Evolutionary conservation across 2,113 vertebrate genomes (phyloP).

Genomic region (Pedetes capensis): DNA sequence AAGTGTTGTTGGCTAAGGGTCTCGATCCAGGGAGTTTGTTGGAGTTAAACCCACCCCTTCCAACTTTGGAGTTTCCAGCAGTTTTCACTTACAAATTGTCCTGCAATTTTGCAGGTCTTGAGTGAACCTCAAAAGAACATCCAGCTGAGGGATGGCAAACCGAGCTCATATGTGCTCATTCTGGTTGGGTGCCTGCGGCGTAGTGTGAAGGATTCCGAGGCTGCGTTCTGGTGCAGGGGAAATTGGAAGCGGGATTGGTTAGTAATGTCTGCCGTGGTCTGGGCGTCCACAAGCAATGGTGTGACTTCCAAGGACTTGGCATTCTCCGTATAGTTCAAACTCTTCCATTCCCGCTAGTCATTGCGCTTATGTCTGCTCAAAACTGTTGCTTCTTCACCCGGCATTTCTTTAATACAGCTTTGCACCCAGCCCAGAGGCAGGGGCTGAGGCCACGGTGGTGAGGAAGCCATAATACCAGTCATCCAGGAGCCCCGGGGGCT

Average conservation of each 20-base stretch:
- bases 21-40: background rate
- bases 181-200: background rate
- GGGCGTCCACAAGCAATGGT: background rate
- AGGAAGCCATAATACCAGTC: background rate
- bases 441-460: background rate
- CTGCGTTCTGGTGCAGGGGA: background rate
- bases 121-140: background rate
- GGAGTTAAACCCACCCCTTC: background rate
- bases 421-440: accelerated
- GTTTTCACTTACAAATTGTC: background rate
- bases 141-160: background rate
- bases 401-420: background rate
- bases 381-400: background rate
- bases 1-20: background rate
- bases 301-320: background rate
- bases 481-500: background rate
- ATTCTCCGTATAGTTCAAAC: background rate
- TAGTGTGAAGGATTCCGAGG: background rate
- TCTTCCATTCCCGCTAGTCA: background rate
- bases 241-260: background rate
- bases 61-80: background rate
- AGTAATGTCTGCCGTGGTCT: background rate
- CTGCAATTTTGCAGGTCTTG: background rate
- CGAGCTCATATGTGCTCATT: background rate
- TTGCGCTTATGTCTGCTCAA: background rate